A percentile compares a stretch with the other conserved stretches of the same genome.
Conservation (phyloP, 2,797 vertebrate species). For the Cyclura pinguis region DNA sequence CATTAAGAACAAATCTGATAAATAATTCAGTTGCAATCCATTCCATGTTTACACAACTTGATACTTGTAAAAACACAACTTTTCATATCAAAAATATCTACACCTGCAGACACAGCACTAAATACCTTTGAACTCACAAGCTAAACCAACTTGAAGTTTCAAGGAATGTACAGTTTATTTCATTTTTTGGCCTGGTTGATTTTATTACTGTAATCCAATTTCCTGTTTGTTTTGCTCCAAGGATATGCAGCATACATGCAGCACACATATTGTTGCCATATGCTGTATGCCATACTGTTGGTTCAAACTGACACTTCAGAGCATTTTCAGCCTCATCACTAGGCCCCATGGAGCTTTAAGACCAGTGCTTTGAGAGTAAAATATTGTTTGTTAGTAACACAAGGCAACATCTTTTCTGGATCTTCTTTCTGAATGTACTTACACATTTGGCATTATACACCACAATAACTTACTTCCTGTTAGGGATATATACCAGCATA, state of each 20-base stretch:
- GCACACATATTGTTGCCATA: background rate
- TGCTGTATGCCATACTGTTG: too few relatives aligned
- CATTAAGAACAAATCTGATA: conserved; percentile 19
- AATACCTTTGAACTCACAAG: too few relatives aligned
- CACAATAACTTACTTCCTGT: too few relatives aligned
- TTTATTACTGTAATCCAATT: conserved; percentile 15
- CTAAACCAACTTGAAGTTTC: background rate
- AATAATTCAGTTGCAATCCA: background rate
- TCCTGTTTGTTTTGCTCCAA: background rate
- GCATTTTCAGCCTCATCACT: conserved; percentile 39
- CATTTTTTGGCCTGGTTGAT: too few relatives aligned
- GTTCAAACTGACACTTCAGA: conserved; percentile 6
- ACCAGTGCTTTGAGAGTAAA: conserved; percentile 28
- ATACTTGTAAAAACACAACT: background rate
- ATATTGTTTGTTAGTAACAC: conserved; percentile 36
- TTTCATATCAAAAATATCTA: background rate
- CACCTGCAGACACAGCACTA: background rate
- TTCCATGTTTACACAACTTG: conserved; percentile 8
- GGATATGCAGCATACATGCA: background rate
- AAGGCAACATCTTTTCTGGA: background rate
- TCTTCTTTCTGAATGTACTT: conserved; percentile 34
- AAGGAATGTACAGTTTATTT: rapidly evolving
- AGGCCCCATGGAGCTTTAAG: conserved; percentile 11
- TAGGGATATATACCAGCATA: too few relatives aligned
- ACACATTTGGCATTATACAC: conserved; percentile 7